Evolutionary conservation across 2,797 vertebrate genomes (phyloP), one percentile per base, ranked within the genome.

Genomic region (Pangasius krempfi): DNA sequence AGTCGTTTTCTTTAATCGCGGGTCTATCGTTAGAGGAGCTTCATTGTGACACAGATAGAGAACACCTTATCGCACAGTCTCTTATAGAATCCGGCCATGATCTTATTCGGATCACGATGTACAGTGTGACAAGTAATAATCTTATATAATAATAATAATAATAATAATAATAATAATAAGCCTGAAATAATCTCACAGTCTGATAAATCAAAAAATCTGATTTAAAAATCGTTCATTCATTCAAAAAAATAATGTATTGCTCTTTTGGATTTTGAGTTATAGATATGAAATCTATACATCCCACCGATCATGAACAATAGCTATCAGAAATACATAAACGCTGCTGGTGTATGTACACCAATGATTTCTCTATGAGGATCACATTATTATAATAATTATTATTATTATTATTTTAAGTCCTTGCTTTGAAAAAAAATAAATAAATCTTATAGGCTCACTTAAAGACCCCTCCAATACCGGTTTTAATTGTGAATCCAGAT

Each of bases 401-500:
- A 52, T 52, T 52, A 52, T 56, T 56, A 56, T 44, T 40, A 40
- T 40, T 40, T 54, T 58, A 83, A 47, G 12, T 40, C 56, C 5
- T 22, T 81, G 7, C n/a, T 5, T 5, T 58, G 4, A 40, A 0
- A 10, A 47, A 75, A 44, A n/a, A n/a, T n/a, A 75, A 25, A 25
- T n/a, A 10, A 5, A 6, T 25, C 30, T 40, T 40, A 56, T 20
- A 62, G 22, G 27, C 75, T 16, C 40, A 20, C 52, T 88, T 73
- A 79, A 89, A 37, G 18, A 20, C 20, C 54, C 54, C 54, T 44
- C 25, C 80, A 44, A 62, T 12, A 56, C 56, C 30, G 8, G 37
- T 22, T 83, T 83, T 64, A 47, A 52, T 75, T 75, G 81, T 68
- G 68, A 83, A 88, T 62, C 79, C 88, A 90, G 62, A 85, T 87